Evolutionary conservation across 2,113 vertebrate genomes (phyloP).

Genomic region (Entosphenus tridentatus): DNA sequence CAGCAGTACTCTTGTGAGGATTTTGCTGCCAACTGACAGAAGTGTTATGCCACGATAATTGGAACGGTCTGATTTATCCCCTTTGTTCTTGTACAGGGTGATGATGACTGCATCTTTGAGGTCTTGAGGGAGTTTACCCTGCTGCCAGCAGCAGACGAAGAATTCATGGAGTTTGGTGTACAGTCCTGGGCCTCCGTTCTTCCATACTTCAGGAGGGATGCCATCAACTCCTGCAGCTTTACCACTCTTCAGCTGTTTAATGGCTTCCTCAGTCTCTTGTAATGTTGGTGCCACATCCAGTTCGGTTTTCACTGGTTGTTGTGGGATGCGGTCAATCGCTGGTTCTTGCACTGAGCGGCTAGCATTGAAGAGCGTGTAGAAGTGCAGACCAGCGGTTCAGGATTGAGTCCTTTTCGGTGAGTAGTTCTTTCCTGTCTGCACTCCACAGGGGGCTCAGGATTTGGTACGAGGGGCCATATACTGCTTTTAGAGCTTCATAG

Average conservation of each 20-base stretch:
- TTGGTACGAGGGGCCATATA: too few species aligned
- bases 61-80: neutral
- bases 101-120: neutral
- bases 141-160: neutral
- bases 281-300: too few species aligned
- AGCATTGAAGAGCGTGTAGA: neutral
- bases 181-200: too few species aligned
- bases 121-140: neutral
- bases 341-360: neutral
- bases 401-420: too few species aligned
- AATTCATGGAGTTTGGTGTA: neutral
- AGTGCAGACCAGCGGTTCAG: neutral
- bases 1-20: neutral
- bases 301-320: too few species aligned
- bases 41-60: constrained; percentile 1
- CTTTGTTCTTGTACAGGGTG: neutral
- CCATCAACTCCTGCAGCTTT: too few species aligned
- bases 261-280: too few species aligned
- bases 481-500: neutral
- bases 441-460: too few species aligned
- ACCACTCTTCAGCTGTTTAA: too few species aligned
- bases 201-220: too few species aligned
- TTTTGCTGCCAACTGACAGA: neutral
- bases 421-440: too few species aligned
- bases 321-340: neutral